Evolutionary conservation across 2,113 vertebrate species (phyloP), one percentile per base, ranked within the genome.

Genomic region (Proteles cristata): DNA sequence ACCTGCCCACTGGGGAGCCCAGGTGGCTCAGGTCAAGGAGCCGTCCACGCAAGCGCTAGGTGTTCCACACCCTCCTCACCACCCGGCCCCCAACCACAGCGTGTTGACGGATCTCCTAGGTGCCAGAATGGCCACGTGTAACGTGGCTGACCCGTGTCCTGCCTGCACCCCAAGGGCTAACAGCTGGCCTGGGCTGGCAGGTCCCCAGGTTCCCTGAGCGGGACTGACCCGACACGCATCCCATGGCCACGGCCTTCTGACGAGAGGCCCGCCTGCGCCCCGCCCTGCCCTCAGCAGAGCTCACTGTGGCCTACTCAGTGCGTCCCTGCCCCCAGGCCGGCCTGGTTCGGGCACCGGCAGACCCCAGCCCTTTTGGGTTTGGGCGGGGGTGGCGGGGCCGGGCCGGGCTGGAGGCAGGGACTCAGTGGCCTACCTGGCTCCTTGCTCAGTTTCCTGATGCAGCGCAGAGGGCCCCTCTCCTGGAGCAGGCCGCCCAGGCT

Each of bases 381-480:
- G 8, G 11, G 74, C 31, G 15, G 63, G 50, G 65, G 35, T 25
- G 0, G 11, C 0, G 35, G 35, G 39, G 45, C 9, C 50, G 10
- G 50, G 33, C 43, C 4, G 2, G 14, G 74, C 28, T 0, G 7
- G 26, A 0, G 7, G 39, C 71, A 3, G 26, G 39, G 23, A 26
- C 23, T 4, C 16, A 0, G 12, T 33, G 33, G n/a, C 2, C 0
- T 93, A 98, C 97, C 66, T 0, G 7, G 81, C 82, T 96, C 96
- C 81, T 66, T 71, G 43, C 1, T 65, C 2, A 48, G 95, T 50
- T 85, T 97, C 89, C 82, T 73, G 85, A 94, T 21, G 76, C 28
- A 17, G 35, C 74, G 88, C 0, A 69, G 92, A 1, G 90, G 80
- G 45, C 96, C 96, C 17, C 95, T 82, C 63, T 94, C 97, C 82